Base-by-base conservation (phyloP, 1,140 invertebrate genomes). In the Meloidogyne hapla region DNA sequence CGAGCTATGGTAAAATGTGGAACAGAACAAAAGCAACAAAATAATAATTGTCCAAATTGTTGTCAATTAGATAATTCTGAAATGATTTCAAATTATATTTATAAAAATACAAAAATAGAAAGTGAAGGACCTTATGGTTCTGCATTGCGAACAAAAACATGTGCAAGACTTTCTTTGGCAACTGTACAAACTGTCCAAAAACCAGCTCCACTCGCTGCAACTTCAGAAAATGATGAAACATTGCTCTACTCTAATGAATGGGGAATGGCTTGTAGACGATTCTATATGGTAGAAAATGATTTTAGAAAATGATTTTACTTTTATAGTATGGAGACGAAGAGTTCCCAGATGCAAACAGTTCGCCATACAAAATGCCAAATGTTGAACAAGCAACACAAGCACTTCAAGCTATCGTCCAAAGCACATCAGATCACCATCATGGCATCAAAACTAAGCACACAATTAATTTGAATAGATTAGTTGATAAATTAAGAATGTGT, bases 401-500 rank as follows among this genome's bases (percentile, higher is more conserved):
- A 1, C 25, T 48, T n/a, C 25, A 28, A 33, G 23, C 21, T 18
- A 33, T 71, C 18, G 69, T 69, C 18, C 56, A 77, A 38, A 40
- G 5, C 8, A 64, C 28, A 42, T 64, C 65, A 3, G 69, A 67
- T 65, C 69, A 79, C 4, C 74, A 71, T 26, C 66, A 81, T 38
- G 63, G 42, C 61, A 79, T 61, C 45, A 76, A 80, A 48, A 76
- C 33, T 28, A 48, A 75, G n/a, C 10, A 38, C n/a, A 33, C 64
- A 26, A 28, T 69, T n/a, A 9, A 71, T 15, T 56, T 79, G 12
- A 56, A 73, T 33, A 74, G 78, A 26, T 71, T 85, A n/a, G 83
- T 84, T 67, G 42, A 84, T 42, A 48, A 83, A 25, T 26, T 84
- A 40, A 84, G 83, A 67, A 64, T 80, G 56, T 76, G 77, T 75